Evolutionary conservation across 2,113 vertebrate genomes (phyloP), one percentile per base, ranked within the genome.

Genomic region (Bucco capensis): DNA sequence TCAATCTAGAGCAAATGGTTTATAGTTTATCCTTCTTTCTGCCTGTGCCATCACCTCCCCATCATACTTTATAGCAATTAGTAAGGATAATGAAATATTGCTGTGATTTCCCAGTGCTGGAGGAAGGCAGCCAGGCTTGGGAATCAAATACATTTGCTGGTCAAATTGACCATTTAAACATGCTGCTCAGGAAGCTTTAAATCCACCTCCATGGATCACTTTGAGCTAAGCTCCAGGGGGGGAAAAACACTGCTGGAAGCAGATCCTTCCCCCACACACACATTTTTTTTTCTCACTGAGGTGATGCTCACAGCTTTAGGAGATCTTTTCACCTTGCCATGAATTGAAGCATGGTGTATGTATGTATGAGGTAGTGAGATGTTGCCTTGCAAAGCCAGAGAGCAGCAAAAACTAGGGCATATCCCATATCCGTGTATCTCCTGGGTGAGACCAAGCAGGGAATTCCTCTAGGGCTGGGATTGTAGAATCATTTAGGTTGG

Each of bases 51-150:
- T 74, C 9, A 1, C 92, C 57, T 91, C 80, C 76, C 65, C 35
- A 4, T 86, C 83, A 94, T 78, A 77, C 88, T 82, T 92, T 72
- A 81, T 50, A 88, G 83, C 83, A 94, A 93, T 95, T 95, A 96
- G 92, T 90, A 94, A 75, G 84, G 61, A 61, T 94, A 94, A 93
- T 89, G 91, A 96, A 93, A 92, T 85, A 82, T 71, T 65, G 92
- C 86, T 2, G 8, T 38, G 93, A 83, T 90, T 93, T 78, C 93
- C 86, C 77, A n/a, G 72, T 1, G 6, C 81, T 35, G 62, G 61
- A 67, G 50, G 74, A 83, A 40, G 0, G 1, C 60, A 83, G 88
- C 51, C 79, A 11, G 21, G 54, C 90, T 58, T 92, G 86, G 56
- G 93, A 89, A 81, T 75, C 88, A 61, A 75, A 77, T 57, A 14